Base-by-base conservation (phyloP, 1,140 invertebrate species). In the Eriosoma lanigerum region DNA sequence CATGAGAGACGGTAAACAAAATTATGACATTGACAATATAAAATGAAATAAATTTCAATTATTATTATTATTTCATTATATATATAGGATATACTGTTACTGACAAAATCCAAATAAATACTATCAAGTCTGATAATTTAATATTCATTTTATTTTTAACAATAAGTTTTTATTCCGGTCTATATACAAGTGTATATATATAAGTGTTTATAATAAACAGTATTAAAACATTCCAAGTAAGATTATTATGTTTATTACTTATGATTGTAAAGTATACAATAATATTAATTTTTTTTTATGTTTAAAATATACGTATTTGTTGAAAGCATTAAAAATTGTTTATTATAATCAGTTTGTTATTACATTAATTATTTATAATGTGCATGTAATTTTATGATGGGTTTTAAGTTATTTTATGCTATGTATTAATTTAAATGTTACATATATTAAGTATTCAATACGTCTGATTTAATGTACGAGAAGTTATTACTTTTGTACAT, bases 221-320 rank as follows among this genome's bases (percentile, higher is more conserved):
- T 72, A 72, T 72, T n/a, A 52, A 72, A 50, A 72, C 68, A 72
- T 72, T 72, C 68, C 68, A n/a, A 50, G 46, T 50, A 72, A 72
- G 68, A 29, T 72, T 72, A 46, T 72, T 72, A 72, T 72, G 68
- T 72, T 72, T 72, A 72, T 72, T 52, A 52, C 52, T 72, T 52
- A 52, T 0, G 9, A 5, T 72, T 72, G 29, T 9, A 72, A 52
- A 72, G 68, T 72, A 50, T 72, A 52, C 48, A 52, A n/a, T 1
- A 50, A 52, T 72, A 24, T n/a, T 72, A 72, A 72, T 72, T 72
- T 29, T 72, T 72, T 70, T 72, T 52, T 50, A 72, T 72, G 68
- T 72, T 72, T 72, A 29, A 52, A 72, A 72, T 72, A 72, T 72
- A 72, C 68, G 29, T 29, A 29, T 52, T 72, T 72, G 68, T 72